Evolutionary conservation across 2,113 vertebrate species (phyloP).

Genomic region (Callocephalon fimbriatum): DNA sequence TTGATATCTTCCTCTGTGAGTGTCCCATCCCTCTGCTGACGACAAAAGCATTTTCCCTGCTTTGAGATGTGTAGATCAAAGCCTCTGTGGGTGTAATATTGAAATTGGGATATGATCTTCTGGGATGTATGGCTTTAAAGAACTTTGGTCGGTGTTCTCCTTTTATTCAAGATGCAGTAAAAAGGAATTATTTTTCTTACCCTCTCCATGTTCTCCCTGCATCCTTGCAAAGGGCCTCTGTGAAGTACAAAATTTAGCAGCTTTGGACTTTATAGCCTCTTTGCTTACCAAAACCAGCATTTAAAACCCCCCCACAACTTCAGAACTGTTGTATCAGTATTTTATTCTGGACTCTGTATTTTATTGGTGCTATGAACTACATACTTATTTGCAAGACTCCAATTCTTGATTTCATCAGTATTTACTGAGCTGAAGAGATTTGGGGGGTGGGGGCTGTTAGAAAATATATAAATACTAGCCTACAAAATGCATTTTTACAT

Average conservation of each 20-base stretch:
- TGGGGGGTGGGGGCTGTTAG: background rate
- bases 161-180: background rate
- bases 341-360: background rate
- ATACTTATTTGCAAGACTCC: background rate
- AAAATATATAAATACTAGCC: background rate
- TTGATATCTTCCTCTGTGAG: background rate
- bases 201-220: background rate
- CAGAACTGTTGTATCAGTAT: background rate
- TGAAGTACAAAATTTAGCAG: background rate
- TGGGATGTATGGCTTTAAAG: background rate
- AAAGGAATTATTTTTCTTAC: background rate
- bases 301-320: background rate
- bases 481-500: background rate
- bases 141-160: background rate
- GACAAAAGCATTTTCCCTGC: background rate
- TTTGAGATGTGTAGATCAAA: background rate
- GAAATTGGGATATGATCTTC: background rate
- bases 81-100: background rate
- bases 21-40: background rate
- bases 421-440: background rate
- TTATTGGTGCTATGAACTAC: background rate
- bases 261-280: background rate
- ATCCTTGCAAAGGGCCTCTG: background rate
- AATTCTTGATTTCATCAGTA: background rate
- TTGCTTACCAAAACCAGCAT: background rate